Evolutionary conservation across 2,888 invertebrate genomes (phyloP).

Genomic region (Mythimna lalbum): DNA sequence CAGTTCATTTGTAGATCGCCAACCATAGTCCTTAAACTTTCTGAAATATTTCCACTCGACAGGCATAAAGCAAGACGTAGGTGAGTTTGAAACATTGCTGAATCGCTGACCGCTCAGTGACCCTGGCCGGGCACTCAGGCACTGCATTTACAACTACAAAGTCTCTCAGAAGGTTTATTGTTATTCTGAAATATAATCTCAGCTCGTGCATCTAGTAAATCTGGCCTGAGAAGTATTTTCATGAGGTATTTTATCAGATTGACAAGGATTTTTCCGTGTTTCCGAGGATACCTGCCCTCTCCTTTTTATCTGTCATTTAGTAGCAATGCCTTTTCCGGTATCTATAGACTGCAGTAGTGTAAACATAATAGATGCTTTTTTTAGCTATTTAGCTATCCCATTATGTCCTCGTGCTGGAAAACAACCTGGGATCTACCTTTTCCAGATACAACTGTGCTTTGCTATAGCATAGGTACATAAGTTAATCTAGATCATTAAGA

Average conservation of each 20-base stretch:
- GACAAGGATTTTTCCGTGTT: too few species aligned
- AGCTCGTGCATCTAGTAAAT: background rate
- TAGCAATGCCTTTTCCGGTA: too few species aligned
- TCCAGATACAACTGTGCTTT: too few species aligned
- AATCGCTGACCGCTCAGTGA: conserved; percentile 1
- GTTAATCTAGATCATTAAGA: too few species aligned
- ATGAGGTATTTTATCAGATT: background rate
- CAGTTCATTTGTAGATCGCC: background rate
- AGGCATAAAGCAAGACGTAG: background rate
- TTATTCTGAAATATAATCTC: background rate
- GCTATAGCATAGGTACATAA: too few species aligned
- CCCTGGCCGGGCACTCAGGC: background rate
- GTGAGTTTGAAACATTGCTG: conserved; percentile 6
- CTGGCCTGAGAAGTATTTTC: background rate
- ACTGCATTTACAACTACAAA: background rate
- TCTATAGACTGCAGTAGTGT: too few species aligned
- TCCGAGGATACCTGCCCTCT: too few species aligned
- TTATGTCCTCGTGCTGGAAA: too few species aligned
- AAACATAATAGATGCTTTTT: too few species aligned
- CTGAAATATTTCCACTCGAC: conserved; percentile 23
- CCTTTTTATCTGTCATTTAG: too few species aligned
- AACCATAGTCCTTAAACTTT: background rate
- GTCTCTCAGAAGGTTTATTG: conserved; percentile 7
- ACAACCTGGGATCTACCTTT: too few species aligned
- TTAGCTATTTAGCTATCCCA: too few species aligned